Evolutionary conservation across 2,113 vertebrate species (phyloP), one percentile per base, ranked within the genome.

Genomic region (Fulmarus glacialis): DNA sequence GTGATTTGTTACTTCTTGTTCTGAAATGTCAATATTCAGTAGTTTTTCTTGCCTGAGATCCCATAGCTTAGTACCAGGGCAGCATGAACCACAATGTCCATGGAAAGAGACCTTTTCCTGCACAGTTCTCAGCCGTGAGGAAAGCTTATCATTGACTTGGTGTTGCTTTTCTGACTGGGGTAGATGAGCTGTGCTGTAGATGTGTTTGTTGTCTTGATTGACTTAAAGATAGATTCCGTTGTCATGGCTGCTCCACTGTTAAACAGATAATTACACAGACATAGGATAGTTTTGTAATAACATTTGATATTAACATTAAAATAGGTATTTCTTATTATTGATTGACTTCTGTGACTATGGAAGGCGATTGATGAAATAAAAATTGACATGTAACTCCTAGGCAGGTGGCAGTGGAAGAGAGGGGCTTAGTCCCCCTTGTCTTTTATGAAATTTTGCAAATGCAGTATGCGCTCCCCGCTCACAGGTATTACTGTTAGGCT

Each of bases 401-500:
- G 21, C 7, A 53, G 34, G 62, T 77, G 27, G 48, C 3, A 9
- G 64, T n/a, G 36, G 50, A 87, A 64, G 48, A 85, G 30, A 60
- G 2, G 2, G 26, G 5, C 48, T 91, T 59, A 66, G 48, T 48
- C 9, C 22, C 5, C 12, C 8, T 30, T 55, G 29, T 48, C 20
- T 42, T 59, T 32, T 29, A 29, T 11, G 48, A 95, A 59, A 36
- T 80, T 72, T 17, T 53, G 27, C 27, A 72, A 72, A 60, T 11
- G 36, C 48, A 68, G 34, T 30, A 4, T 20, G 36, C 3, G 1
- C 10, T 70, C 56, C 34, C 7, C 0, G 1, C 36, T 72, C 50
- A 42, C 42, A 67, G 82, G 53, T 82, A 17, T 48, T 87, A 23
- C 52, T 64, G 45, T 73, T 53, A 48, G 73, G 21, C 73, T 56